phyloP scores from a whole-genome alignment of 2,888 invertebrate species.

The Pherbina coryleti region DNA sequence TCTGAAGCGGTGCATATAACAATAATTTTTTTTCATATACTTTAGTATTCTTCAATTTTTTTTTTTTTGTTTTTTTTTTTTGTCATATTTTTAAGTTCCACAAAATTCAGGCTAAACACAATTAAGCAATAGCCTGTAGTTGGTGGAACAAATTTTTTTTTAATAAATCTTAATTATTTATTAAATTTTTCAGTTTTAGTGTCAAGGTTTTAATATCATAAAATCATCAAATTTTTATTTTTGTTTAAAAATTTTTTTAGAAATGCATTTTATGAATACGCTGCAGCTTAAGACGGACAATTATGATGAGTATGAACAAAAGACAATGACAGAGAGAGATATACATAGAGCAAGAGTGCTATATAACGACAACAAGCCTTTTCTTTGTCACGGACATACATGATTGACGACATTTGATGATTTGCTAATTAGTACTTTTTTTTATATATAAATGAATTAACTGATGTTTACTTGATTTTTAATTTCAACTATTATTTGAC shows the following conservation, averaged over 20 bases:
- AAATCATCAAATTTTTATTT: slow-evolving; percentile 59
- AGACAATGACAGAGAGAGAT: not conserved
- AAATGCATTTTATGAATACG: slow-evolving; percentile 23
- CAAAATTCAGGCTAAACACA: not conserved
- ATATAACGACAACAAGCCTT: not conserved
- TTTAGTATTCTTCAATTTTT: slow-evolving; percentile 10
- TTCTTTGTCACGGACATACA: slow-evolving; percentile 2
- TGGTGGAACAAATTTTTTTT: slow-evolving; percentile 37
- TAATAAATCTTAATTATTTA: slow-evolving; percentile 43
- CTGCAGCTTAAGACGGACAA: slow-evolving; percentile 35
- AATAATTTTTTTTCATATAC: not conserved
- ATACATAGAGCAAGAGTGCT: slow-evolving; percentile 4
- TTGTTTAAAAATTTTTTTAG: slow-evolving; percentile 27
- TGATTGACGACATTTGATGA: slow-evolving; percentile 16
- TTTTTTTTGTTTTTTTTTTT: not conserved
- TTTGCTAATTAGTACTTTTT: not conserved
- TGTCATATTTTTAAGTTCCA: not conserved
- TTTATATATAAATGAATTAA: not conserved
- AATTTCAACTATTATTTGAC: too few relatives aligned
- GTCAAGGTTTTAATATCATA: slow-evolving; percentile 69
- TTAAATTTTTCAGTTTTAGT: slow-evolving; percentile 52
- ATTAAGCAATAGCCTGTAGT: not conserved
- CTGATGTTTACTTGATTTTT: too few relatives aligned
- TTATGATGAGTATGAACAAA: slow-evolving; percentile 20
- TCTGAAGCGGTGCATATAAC: slow-evolving; percentile 29